These are phyloP conservation scores for Elgaria multicarinata DNA, from an alignment of 2,113 vertebrate species.

Conservation along the genomic window DNA sequence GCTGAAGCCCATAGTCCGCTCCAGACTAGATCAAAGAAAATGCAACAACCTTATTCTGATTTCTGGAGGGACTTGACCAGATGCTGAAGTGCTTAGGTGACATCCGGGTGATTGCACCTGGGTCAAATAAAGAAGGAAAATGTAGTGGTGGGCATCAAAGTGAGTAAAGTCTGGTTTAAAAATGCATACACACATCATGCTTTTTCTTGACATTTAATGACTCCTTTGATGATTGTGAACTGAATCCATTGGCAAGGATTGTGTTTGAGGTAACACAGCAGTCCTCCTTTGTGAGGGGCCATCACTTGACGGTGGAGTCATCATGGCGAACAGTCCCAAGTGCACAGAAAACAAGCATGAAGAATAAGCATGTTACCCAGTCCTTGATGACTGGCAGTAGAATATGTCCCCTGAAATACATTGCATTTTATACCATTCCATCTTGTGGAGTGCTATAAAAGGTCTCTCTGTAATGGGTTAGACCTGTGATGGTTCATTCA, in stretches of 20 bases:
- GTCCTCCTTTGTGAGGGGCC: neutral
- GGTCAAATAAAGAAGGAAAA: conserved; percentile 27
- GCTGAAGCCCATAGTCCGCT: no score
- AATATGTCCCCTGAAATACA: neutral
- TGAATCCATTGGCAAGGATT: neutral
- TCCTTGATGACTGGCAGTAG: no score
- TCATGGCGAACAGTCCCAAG: neutral
- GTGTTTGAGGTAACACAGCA: neutral
- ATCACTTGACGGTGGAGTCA: no score
- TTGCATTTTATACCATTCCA: neutral
- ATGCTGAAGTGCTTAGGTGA: neutral
- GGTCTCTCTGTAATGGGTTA: neutral
- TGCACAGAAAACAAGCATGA: neutral
- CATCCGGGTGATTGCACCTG: neutral
- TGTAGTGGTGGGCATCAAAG: neutral
- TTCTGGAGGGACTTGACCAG: neutral
- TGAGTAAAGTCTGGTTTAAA: neutral
- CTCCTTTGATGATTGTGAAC: neutral
- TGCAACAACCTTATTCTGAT: neutral
- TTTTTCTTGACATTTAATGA: neutral
- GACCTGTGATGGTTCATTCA: neutral
- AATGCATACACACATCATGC: neutral
- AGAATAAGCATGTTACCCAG: neutral
- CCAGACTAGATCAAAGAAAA: conserved; percentile 8
- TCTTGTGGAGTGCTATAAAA: neutral